Conservation (phyloP, 2,113 vertebrate genomes). For the Cinclus cinclus region DNA sequence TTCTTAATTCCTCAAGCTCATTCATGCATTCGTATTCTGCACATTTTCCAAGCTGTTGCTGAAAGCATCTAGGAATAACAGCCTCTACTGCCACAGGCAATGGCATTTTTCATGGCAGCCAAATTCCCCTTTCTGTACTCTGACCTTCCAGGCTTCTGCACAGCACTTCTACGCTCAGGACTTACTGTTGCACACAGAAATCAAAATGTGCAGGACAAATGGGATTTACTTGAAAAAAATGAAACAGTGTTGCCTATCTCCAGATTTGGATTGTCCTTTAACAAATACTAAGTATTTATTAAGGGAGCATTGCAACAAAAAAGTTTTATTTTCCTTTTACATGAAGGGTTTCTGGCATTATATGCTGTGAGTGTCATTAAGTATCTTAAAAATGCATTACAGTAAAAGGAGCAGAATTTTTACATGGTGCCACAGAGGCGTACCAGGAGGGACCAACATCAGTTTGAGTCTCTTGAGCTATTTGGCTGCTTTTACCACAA, state of each 20-base stretch:
- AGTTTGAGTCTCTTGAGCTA: neutral
- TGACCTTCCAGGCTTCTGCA: neutral
- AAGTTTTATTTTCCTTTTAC: neutral
- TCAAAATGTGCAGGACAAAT: neutral
- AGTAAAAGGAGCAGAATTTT: neutral
- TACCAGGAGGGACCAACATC: neutral
- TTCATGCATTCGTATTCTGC: neutral
- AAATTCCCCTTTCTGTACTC: neutral
- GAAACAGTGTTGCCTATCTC: neutral
- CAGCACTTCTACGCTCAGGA: neutral
- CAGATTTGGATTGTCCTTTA: neutral
- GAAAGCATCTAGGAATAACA: neutral
- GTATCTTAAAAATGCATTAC: neutral
- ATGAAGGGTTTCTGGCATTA: neutral
- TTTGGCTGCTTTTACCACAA: neutral
- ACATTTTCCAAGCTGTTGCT: neutral
- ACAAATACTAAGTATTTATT: neutral
- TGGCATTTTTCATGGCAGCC: neutral
- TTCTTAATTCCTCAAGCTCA: neutral
- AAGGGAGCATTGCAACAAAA: neutral
- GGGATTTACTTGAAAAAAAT: neutral
- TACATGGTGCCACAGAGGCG: neutral
- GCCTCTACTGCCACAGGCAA: neutral
- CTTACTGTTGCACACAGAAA: accelerated
- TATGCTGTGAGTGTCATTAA: neutral